Evolutionary conservation across 2,888 invertebrate genomes (phyloP).

Genomic region (Drosophila demipolita): DNA sequence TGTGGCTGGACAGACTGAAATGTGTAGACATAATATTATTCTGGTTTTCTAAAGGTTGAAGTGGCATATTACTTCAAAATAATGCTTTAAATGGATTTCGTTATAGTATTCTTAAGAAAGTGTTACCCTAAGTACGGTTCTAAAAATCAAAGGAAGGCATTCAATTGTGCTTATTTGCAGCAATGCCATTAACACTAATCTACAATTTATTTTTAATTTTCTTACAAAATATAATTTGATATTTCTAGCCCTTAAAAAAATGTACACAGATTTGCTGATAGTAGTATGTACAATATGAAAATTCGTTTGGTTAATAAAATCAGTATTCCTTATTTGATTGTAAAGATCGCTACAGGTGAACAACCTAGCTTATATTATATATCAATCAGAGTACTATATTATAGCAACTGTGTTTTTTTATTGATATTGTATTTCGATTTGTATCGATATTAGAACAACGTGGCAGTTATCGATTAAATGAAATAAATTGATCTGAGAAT

Average conservation of each 20-base stretch:
- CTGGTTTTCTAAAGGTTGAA: conserved; percentile 15
- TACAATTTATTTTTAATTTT: background rate
- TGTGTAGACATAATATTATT: conserved; percentile 7
- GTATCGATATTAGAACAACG: background rate
- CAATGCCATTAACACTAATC: background rate
- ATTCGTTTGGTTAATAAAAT: background rate
- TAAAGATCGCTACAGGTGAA: background rate
- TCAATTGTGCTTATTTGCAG: background rate
- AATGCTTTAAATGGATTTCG: background rate
- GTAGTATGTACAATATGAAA: background rate
- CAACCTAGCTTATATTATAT: background rate
- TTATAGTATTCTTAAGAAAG: background rate
- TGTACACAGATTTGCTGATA: background rate
- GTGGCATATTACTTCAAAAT: conserved; percentile 14
- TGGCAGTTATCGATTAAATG: background rate
- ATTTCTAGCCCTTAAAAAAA: background rate
- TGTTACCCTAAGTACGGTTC: background rate
- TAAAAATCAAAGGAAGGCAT: background rate
- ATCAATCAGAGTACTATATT: background rate
- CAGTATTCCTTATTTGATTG: no score
- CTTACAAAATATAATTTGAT: background rate
- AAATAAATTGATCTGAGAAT: background rate
- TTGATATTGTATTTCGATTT: background rate
- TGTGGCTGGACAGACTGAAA: conserved; percentile 21
- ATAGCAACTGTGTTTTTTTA: background rate